A percentile compares a stretch with the other conserved stretches of the same genome.
phyloP scores from a whole-genome alignment of 2,888 invertebrate species.

The Dusona sp. region DNA sequence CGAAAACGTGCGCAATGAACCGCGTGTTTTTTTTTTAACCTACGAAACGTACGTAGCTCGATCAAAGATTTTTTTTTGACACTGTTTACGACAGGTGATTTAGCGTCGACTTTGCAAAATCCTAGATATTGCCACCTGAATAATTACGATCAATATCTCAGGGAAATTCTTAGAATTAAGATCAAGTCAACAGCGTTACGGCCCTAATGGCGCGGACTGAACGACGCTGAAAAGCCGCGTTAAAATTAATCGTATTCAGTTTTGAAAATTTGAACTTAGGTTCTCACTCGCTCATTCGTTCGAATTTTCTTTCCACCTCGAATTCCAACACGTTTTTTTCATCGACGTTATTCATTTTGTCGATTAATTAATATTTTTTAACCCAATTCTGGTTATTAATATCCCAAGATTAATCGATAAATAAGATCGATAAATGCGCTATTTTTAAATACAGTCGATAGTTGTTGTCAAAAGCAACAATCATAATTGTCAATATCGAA shows the following conservation, averaged over 20 bases:
- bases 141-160: neutral
- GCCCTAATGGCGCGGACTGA: neutral
- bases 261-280: neutral
- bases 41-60: neutral
- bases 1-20: constrained; percentile 31
- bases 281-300: neutral
- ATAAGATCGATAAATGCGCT: too few relatives aligned
- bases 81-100: constrained; percentile 2
- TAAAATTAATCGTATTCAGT: neutral
- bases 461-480: neutral
- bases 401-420: too few relatives aligned
- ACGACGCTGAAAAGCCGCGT: neutral
- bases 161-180: neutral
- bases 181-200: neutral
- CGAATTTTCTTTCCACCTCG: neutral
- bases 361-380: neutral
- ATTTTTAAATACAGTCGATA: neutral
- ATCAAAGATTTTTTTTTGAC: constrained; percentile 15
- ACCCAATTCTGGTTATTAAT: neutral
- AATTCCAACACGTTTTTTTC: neutral
- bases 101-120: neutral
- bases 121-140: neutral
- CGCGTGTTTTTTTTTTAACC: constrained; percentile 30
- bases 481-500: neutral
- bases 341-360: neutral